These are phyloP conservation scores for Clarias macrocephalus DNA, from an alignment of 2,113 vertebrate species.

Conservation along the genomic window DNA sequence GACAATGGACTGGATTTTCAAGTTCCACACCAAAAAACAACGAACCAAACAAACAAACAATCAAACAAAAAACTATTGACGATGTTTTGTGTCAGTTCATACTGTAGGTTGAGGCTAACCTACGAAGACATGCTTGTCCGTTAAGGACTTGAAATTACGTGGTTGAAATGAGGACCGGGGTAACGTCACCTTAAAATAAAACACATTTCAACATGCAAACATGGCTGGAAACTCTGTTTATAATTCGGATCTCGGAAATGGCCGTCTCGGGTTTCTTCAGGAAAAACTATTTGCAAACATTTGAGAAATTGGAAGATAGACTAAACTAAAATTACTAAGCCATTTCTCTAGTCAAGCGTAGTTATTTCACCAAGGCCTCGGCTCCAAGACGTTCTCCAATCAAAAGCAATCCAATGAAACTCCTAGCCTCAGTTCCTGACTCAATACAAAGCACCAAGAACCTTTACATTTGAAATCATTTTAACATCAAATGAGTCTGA, in stretches of 20 bases:
- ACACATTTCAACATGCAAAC: background rate
- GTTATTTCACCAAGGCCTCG: background rate
- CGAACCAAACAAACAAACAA: no score
- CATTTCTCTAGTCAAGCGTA: background rate
- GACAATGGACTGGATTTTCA: constrained; percentile 22
- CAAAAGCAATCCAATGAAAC: background rate
- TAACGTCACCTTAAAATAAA: background rate
- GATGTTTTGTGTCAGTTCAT: background rate
- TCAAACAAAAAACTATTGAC: background rate
- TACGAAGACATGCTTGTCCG: background rate
- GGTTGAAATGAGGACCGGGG: background rate
- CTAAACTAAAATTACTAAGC: background rate
- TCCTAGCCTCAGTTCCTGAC: background rate
- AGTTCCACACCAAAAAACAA: background rate
- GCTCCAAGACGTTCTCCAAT: constrained; percentile 1
- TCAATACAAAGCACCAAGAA: background rate
- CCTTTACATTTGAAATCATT: background rate
- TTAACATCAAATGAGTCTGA: background rate
- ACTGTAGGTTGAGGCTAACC: background rate
- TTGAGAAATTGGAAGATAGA: background rate
- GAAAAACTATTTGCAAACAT: no score
- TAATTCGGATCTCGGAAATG: background rate
- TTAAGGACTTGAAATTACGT: background rate
- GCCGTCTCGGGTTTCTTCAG: background rate
- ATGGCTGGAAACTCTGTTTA: background rate